Conservation (phyloP, 2,797 vertebrate genomes). For the Chelon labrosus region DNA sequence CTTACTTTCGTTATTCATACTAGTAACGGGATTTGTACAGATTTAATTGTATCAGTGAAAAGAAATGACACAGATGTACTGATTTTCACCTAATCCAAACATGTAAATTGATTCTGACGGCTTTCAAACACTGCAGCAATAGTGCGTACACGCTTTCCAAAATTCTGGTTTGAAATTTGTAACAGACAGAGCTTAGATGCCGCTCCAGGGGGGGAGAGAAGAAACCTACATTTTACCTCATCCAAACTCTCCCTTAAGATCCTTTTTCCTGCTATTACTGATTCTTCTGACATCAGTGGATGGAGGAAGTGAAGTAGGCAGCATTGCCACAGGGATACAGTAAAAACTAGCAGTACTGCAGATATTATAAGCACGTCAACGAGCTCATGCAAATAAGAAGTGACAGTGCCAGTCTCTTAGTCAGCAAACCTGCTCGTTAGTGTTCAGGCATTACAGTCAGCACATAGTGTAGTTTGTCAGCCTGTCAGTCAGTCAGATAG, state of each 20-base stretch:
- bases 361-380: constrained; percentile 28
- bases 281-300: constrained; percentile 46
- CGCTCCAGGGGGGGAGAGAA: constrained; percentile 12
- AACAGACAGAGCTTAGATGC: constrained; percentile 31
- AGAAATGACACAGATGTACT: not conserved
- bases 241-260: constrained; percentile 44
- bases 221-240: constrained; percentile 39
- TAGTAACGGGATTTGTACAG: not conserved
- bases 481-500: not conserved
- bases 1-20: not conserved
- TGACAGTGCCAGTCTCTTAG: constrained; percentile 7
- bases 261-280: constrained; percentile 23
- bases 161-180: constrained; percentile 32
- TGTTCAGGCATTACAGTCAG: constrained; percentile 16
- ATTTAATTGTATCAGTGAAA: not conserved
- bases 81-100: not conserved
- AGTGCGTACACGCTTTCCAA: not conserved
- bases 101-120: not conserved
- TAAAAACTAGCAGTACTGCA: constrained; percentile 21
- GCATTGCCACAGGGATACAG: constrained; percentile 26
- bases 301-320: constrained; percentile 33
- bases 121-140: constrained; percentile 7
- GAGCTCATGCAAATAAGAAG: constrained; percentile 26
- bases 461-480: constrained; percentile 7
- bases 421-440: constrained; percentile 33